These are phyloP conservation scores for Ganaspis brasiliensis DNA, from an alignment of 2,888 invertebrate species.

Conservation along the genomic window DNA sequence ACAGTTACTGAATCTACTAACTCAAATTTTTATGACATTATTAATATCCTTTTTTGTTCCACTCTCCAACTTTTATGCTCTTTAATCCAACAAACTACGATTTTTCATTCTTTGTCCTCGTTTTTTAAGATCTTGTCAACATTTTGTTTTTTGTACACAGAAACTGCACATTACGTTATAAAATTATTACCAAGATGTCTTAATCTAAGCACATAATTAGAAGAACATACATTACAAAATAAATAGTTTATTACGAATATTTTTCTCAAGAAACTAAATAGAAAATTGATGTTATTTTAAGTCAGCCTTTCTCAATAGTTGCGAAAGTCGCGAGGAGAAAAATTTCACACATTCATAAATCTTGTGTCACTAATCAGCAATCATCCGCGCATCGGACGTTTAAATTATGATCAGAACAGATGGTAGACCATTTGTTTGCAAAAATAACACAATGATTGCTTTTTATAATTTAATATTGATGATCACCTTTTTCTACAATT, in stretches of 20 bases:
- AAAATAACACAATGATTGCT: neutral
- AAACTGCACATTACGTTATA: no score
- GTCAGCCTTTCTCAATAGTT: neutral
- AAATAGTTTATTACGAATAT: no score
- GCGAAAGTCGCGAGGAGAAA: neutral
- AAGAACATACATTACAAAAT: no score
- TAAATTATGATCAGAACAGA: neutral
- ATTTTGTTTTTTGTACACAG: no score
- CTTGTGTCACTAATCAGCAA: slow-evolving; percentile 5
- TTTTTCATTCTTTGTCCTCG: no score
- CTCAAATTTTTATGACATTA: no score
- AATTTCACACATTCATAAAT: slow-evolving; percentile 5
- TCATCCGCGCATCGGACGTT: neutral
- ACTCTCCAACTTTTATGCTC: no score
- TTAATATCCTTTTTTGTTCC: no score
- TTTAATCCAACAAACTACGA: no score
- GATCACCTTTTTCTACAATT: neutral
- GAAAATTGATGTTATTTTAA: neutral
- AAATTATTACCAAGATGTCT: no score
- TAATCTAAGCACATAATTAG: no score
- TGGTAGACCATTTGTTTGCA: neutral
- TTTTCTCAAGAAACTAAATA: neutral
- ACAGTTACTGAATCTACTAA: neutral
- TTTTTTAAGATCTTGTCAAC: no score
- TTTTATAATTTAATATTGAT: neutral